Evolutionary conservation across 2,797 vertebrate species (phyloP).

Genomic region (Fringilla coelebs): DNA sequence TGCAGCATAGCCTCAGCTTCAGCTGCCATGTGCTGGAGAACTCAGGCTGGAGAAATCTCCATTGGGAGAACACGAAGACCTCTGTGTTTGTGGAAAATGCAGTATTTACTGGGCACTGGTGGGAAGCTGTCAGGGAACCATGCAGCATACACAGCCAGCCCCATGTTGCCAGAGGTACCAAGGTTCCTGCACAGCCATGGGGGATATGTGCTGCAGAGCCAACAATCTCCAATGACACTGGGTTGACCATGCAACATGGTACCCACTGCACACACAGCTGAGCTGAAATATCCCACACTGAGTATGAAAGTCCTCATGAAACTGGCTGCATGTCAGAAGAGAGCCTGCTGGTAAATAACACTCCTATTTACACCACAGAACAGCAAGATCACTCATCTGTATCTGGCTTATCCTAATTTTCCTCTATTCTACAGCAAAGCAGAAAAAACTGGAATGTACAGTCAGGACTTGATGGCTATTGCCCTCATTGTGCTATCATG

Average conservation of each 20-base stretch:
- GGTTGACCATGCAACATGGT: not conserved
- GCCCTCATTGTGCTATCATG: not conserved
- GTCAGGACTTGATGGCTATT: not conserved
- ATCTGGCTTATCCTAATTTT: not conserved
- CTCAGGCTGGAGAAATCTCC: not conserved
- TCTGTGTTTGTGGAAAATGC: not conserved
- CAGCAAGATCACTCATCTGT: not conserved
- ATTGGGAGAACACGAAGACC: not conserved
- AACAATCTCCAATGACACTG: not conserved
- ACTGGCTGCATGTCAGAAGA: not conserved
- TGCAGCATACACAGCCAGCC: not conserved
- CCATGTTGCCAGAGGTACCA: not conserved
- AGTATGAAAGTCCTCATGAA: not conserved
- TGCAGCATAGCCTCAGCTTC: not conserved
- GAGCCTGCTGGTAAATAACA: not conserved
- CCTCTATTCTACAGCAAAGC: not conserved
- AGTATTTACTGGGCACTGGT: not conserved
- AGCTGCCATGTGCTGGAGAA: not conserved
- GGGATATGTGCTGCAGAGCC: not conserved
- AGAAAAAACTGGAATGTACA: not conserved
- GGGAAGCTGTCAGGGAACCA: not conserved
- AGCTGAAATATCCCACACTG: not conserved
- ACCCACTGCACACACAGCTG: not conserved
- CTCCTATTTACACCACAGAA: not conserved
- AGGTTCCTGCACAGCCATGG: accelerated